These are phyloP conservation scores for Pachypanchax playfairii DNA, from an alignment of 2,113 vertebrate species.

Conservation along the genomic window DNA sequence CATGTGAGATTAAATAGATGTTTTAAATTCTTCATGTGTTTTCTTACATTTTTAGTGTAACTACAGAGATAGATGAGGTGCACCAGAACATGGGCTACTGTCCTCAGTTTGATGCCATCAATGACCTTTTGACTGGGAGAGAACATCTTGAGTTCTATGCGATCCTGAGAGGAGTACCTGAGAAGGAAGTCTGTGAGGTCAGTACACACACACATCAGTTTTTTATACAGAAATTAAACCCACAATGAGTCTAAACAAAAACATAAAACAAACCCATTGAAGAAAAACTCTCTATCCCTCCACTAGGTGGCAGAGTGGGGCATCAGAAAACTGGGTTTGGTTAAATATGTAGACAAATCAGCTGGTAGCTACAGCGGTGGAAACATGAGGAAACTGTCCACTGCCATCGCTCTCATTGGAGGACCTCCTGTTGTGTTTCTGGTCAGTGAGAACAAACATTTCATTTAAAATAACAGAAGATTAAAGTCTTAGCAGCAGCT, in stretches of 20 bases:
- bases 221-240: neutral
- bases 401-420: constrained; percentile 95
- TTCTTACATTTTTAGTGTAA: constrained; percentile 80
- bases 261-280: neutral
- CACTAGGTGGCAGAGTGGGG: constrained; percentile 96
- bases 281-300: neutral
- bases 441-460: constrained; percentile 80
- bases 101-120: constrained; percentile 97
- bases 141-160: constrained; percentile 98
- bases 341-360: constrained; percentile 92
- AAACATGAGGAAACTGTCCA: constrained; percentile 96
- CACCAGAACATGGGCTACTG: constrained; percentile 99
- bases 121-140: constrained; percentile 92
- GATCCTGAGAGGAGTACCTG: constrained; percentile 93
- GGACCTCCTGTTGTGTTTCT: constrained; percentile 96
- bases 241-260: neutral
- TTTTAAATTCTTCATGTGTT: neutral
- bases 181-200: constrained; percentile 98
- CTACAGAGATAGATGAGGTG: constrained; percentile 90
- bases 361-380: constrained; percentile 97
- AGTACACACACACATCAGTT: neutral
- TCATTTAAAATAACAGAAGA: neutral
- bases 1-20: neutral
- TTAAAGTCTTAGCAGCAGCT: constrained; percentile 13
- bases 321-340: constrained; percentile 91